phyloP scores from a whole-genome alignment of 2,113 vertebrate genomes.

The Todiramphus chloris region DNA sequence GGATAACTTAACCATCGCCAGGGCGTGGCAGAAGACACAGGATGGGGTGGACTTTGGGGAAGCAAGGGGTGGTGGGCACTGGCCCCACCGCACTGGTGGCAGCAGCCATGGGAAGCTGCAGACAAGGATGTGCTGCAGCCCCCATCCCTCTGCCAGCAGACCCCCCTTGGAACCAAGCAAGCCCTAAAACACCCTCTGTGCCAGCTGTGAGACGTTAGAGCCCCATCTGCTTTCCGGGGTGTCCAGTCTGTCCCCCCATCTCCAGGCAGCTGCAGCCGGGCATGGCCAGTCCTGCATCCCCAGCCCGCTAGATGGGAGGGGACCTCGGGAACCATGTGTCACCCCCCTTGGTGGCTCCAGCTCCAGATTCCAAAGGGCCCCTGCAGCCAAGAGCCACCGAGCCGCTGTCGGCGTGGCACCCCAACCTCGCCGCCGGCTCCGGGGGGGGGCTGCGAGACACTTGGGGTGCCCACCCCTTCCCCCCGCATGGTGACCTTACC shows the following conservation, averaged over 20 bases:
- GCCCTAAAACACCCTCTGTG: not conserved
- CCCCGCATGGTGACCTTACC: not conserved
- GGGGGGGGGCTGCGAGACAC: not conserved
- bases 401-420: rapidly evolving
- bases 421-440: rapidly evolving
- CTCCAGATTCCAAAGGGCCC: not conserved
- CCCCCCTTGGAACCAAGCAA: not conserved
- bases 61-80: not conserved
- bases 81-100: not conserved
- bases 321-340: not conserved
- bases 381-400: rapidly evolving
- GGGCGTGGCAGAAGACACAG: not conserved
- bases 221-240: not conserved
- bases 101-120: not conserved
- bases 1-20: not conserved
- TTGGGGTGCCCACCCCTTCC: not conserved
- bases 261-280: not conserved
- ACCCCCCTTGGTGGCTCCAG: not conserved
- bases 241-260: not conserved
- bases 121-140: not conserved
- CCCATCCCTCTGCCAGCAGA: not conserved
- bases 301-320: rapidly evolving
- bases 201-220: not conserved
- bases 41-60: not conserved
- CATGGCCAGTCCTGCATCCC: not conserved